Evolutionary conservation across 2,113 vertebrate species (phyloP).

Genomic region (Cyprinodon brontotheroides): DNA sequence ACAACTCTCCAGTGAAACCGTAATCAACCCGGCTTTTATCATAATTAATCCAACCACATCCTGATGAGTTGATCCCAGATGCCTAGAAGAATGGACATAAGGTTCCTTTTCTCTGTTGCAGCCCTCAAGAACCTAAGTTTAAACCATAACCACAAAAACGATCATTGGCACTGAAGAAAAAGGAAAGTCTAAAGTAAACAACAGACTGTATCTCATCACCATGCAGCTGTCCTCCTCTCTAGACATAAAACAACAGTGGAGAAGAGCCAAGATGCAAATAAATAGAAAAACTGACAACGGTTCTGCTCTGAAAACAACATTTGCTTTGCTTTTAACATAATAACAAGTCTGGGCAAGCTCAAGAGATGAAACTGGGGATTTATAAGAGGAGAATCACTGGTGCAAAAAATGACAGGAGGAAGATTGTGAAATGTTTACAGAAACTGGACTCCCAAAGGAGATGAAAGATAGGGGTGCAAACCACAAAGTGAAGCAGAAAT

Average conservation of each 20-base stretch:
- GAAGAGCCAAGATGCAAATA: slow-evolving; percentile 42
- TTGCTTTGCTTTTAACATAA: slow-evolving; percentile 46
- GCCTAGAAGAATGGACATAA: slow-evolving; percentile 24
- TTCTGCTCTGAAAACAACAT: slow-evolving; percentile 45
- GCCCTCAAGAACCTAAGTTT: background rate
- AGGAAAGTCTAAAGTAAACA: slow-evolving; percentile 51
- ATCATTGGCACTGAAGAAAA: slow-evolving; percentile 51
- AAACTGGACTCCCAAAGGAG: slow-evolving; percentile 40
- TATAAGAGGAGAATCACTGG: slow-evolving; percentile 6
- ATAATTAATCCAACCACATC: slow-evolving; percentile 14
- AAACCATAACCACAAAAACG: slow-evolving; percentile 30
- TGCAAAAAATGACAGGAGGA: slow-evolving; percentile 6
- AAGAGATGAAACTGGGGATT: slow-evolving; percentile 31
- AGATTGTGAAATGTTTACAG: slow-evolving; percentile 57
- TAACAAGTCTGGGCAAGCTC: slow-evolving; percentile 23
- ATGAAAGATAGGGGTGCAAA: slow-evolving; percentile 32
- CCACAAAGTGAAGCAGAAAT: slow-evolving; percentile 19
- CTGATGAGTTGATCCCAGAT: background rate
- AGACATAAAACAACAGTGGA: slow-evolving; percentile 34
- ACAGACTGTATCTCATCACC: slow-evolving; percentile 37
- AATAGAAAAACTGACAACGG: slow-evolving; percentile 50
- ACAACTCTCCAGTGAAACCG: slow-evolving; percentile 28
- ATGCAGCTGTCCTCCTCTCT: slow-evolving; percentile 47
- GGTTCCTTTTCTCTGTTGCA: slow-evolving; percentile 19
- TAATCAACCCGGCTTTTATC: slow-evolving; percentile 35